Percentiles rank a stretch among this genome's conserved stretches.
Conservation (phyloP, 2,797 vertebrate genomes). For the Anguilla anguilla region DNA sequence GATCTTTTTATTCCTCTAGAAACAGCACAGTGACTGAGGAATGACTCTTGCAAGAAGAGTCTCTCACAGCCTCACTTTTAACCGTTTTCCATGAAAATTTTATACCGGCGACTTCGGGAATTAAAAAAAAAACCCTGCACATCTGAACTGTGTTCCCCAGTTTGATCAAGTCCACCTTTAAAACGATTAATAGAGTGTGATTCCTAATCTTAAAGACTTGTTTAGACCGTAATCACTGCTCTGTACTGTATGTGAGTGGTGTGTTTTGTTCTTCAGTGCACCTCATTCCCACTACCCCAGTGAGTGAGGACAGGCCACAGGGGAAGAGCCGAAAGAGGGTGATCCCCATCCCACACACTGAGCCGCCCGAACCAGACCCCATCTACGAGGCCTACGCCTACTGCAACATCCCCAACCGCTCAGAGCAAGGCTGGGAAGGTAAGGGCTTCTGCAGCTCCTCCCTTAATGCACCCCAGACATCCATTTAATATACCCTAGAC, state of each 20-base stretch:
- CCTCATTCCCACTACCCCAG: conserved; percentile 77
- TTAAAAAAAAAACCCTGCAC: too few relatives aligned
- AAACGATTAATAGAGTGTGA: too few relatives aligned
- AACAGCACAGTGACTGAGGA: background rate
- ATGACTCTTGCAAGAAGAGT: too few relatives aligned
- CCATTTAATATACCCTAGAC: background rate
- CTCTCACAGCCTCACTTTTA: too few relatives aligned
- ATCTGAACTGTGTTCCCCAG: too few relatives aligned
- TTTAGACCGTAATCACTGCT: too few relatives aligned
- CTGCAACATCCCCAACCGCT: conserved; percentile 87
- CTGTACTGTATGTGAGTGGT: background rate
- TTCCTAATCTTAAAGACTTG: too few relatives aligned
- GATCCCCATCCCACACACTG: conserved; percentile 79
- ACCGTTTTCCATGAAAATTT: too few relatives aligned
- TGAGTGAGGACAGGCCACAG: conserved; percentile 70
- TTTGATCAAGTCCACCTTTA: too few relatives aligned
- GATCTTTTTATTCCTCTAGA: background rate
- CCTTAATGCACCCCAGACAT: background rate
- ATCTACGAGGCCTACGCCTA: conserved; percentile 86
- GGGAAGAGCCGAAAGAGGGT: conserved; percentile 90
- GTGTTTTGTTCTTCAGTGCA: conserved; percentile 72
- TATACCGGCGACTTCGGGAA: too few relatives aligned
- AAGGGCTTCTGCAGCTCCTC: conserved; percentile 42
- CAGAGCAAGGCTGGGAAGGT: conserved; percentile 93
- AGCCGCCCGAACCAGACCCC: conserved; percentile 78